These are phyloP conservation scores for Rissa tridactyla DNA, from an alignment of 2,113 vertebrate genomes.

Conservation along the genomic window DNA sequence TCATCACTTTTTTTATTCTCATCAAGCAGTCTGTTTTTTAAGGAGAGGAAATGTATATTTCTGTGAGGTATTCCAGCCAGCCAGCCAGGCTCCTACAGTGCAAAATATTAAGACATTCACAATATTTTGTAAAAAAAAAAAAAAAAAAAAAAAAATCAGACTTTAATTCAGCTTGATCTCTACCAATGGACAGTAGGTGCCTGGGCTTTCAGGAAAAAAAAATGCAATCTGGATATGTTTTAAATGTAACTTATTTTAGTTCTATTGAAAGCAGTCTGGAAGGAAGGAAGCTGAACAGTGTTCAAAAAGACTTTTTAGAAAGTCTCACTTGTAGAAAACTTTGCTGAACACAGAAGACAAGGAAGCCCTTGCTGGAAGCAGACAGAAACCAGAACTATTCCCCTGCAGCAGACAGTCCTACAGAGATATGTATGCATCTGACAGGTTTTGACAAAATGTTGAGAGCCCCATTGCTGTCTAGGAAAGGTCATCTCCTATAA, in stretches of 20 bases:
- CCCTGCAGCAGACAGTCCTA: background rate
- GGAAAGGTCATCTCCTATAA: background rate
- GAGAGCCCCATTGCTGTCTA: background rate
- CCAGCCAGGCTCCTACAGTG: background rate
- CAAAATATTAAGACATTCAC: conserved; percentile 49
- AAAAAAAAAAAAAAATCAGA: background rate
- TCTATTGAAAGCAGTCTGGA: background rate
- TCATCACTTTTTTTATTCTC: background rate
- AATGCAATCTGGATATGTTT: conserved; percentile 17
- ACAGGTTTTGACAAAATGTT: background rate
- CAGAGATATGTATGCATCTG: background rate
- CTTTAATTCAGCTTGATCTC: background rate
- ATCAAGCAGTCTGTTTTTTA: background rate
- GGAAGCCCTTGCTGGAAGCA: background rate
- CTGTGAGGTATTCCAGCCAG: background rate
- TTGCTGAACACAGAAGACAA: background rate
- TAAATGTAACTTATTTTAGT: background rate
- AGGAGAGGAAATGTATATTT: background rate
- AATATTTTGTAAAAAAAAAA: background rate
- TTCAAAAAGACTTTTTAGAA: background rate
- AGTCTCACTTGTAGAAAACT: background rate
- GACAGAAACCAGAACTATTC: background rate
- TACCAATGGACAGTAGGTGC: conserved; percentile 22
- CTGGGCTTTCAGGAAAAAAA: conserved; percentile 30
- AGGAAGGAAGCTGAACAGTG: background rate